Conservation (phyloP, 2,888 invertebrate genomes). For the Baccha elongata region DNA sequence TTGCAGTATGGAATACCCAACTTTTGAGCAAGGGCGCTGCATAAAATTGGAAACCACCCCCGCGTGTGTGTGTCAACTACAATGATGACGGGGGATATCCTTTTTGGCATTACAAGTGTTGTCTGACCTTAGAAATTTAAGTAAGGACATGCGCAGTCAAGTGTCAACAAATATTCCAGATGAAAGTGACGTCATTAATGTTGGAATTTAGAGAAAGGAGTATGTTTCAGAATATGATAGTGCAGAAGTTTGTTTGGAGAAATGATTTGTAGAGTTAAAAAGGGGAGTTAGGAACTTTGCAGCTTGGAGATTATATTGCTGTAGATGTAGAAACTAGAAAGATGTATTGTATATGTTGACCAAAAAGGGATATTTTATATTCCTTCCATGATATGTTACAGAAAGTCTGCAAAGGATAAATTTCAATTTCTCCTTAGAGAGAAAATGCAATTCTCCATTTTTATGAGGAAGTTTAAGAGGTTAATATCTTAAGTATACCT, state of each 20-base stretch:
- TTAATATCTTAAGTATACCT: no score
- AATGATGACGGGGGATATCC: conserved; percentile 56
- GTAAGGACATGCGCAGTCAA: conserved; percentile 57
- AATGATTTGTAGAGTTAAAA: not conserved
- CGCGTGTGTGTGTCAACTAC: conserved; percentile 37
- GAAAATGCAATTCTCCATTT: no score
- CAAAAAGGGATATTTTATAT: no score
- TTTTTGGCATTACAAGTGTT: conserved; percentile 66
- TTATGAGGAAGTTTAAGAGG: no score
- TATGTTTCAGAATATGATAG: not conserved
- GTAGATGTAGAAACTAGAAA: no score
- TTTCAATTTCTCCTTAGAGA: no score
- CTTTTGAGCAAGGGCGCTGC: conserved; percentile 39
- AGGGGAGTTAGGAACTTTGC: not conserved
- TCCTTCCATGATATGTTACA: no score
- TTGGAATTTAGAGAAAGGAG: conserved; percentile 5
- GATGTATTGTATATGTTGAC: no score
- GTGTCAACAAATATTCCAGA: conserved; percentile 72
- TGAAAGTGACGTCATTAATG: conserved; percentile 52
- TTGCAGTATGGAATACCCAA: conserved; percentile 30
- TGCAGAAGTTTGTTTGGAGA: not conserved
- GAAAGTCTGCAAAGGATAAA: no score
- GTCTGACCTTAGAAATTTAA: conserved; percentile 66
- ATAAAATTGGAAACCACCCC: conserved; percentile 62
- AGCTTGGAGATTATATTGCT: not conserved